phyloP scores from a whole-genome alignment of 2,113 vertebrate species.

The Coryphaenoides rupestris region DNA sequence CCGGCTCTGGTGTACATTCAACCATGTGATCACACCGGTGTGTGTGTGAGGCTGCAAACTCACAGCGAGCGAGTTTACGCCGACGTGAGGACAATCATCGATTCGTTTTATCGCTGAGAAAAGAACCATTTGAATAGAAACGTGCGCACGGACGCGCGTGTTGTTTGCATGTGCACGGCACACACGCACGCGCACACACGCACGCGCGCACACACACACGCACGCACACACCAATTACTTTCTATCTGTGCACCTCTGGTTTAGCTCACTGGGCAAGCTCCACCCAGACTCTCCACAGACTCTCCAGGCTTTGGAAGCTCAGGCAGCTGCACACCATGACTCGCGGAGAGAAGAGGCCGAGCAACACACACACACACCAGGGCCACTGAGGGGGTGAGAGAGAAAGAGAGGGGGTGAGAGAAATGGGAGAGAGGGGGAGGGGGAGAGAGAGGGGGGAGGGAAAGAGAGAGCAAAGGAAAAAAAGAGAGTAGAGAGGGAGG shows the following conservation, averaged over 20 bases:
- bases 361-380: constrained; percentile 43
- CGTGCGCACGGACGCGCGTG: constrained; percentile 21
- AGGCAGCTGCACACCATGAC: constrained; percentile 47
- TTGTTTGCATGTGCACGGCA: background rate
- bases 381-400: no score
- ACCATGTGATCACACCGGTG: constrained; percentile 43
- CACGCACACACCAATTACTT: constrained; percentile 19
- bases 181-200: background rate
- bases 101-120: no score
- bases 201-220: background rate
- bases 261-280: constrained; percentile 31
- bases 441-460: constrained; percentile 6
- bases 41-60: no score
- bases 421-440: constrained; percentile 10
- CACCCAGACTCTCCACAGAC: constrained; percentile 33
- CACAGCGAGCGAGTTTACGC: no score
- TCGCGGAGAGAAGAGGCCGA: constrained; percentile 47
- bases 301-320: constrained; percentile 46
- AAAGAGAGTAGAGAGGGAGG: background rate
- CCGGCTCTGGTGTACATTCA: constrained; percentile 53
- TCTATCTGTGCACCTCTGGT: constrained; percentile 27
- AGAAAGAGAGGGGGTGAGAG: constrained; percentile 2
- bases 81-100: no score
- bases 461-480: background rate
- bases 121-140: constrained; percentile 4